Evolutionary conservation across 2,888 invertebrate genomes (phyloP).

Genomic region (Chymomyza procnemis): DNA sequence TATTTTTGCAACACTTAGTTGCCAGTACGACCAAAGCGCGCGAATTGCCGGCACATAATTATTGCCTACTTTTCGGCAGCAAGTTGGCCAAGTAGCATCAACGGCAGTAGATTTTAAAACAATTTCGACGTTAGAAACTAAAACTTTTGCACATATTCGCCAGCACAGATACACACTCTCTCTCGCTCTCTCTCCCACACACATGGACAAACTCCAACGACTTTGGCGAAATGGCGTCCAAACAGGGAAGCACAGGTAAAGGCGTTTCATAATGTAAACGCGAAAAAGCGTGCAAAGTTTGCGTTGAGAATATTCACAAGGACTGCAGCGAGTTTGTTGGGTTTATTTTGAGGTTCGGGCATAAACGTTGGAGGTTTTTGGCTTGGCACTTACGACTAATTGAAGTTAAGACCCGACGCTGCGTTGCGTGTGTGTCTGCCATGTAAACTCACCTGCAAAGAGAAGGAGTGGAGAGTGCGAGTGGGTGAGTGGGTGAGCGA

Average conservation of each 20-base stretch:
- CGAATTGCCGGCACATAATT: conserved; percentile 54
- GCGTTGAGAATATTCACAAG: conserved; percentile 6
- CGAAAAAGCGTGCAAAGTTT: conserved; percentile 49
- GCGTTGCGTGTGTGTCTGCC: background rate
- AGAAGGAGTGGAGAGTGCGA: conserved; percentile 17
- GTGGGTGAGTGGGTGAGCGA: conserved; percentile 4
- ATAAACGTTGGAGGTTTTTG: conserved; percentile 9
- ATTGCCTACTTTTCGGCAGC: conserved; percentile 54
- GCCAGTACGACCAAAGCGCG: conserved; percentile 7
- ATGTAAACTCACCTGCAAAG: conserved; percentile 55
- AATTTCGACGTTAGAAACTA: conserved; percentile 48
- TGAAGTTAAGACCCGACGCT: conserved; percentile 56
- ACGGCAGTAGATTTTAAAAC: conserved; percentile 51
- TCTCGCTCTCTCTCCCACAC: conserved; percentile 2
- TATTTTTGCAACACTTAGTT: conserved; percentile 2
- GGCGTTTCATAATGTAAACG: conserved; percentile 43
- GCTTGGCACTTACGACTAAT: conserved; percentile 70
- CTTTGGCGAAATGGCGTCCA: conserved; percentile 23
- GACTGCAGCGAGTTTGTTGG: background rate
- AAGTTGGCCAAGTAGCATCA: conserved; percentile 19
- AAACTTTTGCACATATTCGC: conserved; percentile 21
- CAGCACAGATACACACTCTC: background rate
- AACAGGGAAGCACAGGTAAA: conserved; percentile 31
- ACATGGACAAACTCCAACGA: conserved; percentile 9
- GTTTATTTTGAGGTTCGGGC: background rate